Evolutionary conservation across 2,888 invertebrate species (phyloP), one percentile per base, ranked within the genome.

Genomic region (Xestia rhomboidea): DNA sequence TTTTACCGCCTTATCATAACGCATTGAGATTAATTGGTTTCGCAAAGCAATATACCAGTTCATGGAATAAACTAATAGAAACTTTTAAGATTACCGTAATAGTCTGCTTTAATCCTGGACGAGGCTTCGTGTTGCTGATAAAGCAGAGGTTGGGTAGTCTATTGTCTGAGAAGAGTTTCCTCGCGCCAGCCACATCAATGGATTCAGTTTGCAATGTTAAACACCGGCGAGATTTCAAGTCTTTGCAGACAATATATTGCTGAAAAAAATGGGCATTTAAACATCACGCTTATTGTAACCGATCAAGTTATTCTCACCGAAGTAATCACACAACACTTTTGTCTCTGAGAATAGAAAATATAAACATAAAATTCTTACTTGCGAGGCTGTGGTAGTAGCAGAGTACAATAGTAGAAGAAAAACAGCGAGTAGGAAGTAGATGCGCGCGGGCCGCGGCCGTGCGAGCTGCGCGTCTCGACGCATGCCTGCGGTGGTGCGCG

Each of bases 401-500:
- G 74, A 69, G 66, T 30, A 73, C 70, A 76, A 38, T 54, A 87
- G 46, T 44, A 86, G 67, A 63, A 84, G 73, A 76, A 83, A 77
- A 68, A 57, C 66, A 60, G 79, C 71, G 67, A 77, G 74, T 72
- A 82, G 24, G 64, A 68, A 66, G 38, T 49, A 63, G 54, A 57
- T 73, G 63, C 70, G 78, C 76, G 69, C 68, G 68, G 77, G 74
- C 81, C 79, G 88, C 88, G 85, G 86, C 79, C 77, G 79, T 85
- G 81, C 82, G 77, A 81, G 86, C 80, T 85, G 89, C 89, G 91
- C 90, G 88, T 83, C 83, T 88, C 84, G 92, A 91, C 91, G 93
- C 96, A 96, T 95, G 93, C 91, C 95, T 93, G 90, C 89, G 90
- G 87, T 93, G 93, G 92, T 91, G 91, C 90, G 92, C 92, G 91